Base-by-base conservation (phyloP, 2,797 vertebrate genomes). In the Liasis olivaceus region DNA sequence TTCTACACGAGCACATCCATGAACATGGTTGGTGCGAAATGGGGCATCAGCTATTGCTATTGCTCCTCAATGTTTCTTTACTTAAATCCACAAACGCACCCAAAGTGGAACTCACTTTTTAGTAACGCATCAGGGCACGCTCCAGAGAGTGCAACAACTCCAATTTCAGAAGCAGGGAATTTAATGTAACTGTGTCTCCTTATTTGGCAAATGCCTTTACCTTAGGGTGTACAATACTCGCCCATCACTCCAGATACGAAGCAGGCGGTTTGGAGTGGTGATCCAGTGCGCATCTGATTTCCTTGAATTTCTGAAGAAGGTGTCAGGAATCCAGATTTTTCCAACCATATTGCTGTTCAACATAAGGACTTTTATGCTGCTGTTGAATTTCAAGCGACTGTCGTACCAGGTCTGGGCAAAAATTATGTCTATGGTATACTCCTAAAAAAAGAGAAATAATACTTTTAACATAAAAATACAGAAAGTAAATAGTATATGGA, bases 261-360 rank as follows among this genome's bases (percentile, higher is more conserved):
- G 98, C 36, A 99, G 98, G 66, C 99, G 98, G 93, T 99, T 99
- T 22, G 99, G 99, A 58, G 99, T 99, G 42, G 99, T 99, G 97
- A 99, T 99, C 99, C 99, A 99, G 94, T 99, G 99, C 93, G 99
- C 99, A 72, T 99, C 99, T 0, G 99, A 99, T 96, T 99, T 99
- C 90, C 99, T 98, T 36, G 99, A 99, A 94, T 99, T 99, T 95
- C 99, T 97, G 96, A 99, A 99, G 98, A 99, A 99, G 7, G 99
- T 99, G 95, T 99, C 99, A 2, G 99, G 99, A 94, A 99, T 99
- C 99, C 99, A 99, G 93, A 99, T 99, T 98, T 99, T 99, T 89
- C 99, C 99, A 93, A 99, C 99, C 99, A 99, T 99, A 96, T 99
- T 99, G 96, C 99, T 99, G 96, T 99, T 99, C 88, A 99, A 98